These are phyloP conservation scores for Drosophila asahinai DNA, from an alignment of 1,140 invertebrate species.

Conservation along the genomic window DNA sequence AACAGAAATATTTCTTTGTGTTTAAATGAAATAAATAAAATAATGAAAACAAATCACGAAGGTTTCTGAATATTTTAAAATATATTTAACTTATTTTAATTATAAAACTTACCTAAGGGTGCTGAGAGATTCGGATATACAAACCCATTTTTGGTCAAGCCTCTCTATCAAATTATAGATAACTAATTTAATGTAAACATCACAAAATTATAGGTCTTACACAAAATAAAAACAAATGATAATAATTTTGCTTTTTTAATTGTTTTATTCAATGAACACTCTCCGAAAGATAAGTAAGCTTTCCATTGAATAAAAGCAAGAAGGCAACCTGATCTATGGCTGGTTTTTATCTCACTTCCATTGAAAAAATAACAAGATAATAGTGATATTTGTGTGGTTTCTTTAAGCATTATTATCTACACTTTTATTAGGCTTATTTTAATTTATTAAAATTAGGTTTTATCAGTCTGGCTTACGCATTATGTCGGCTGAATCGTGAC, in stretches of 20 bases:
- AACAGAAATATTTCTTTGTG: neutral
- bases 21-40: no score
- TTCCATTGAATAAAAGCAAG: conserved; percentile 11
- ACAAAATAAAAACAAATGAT: no score
- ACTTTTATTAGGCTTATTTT: neutral
- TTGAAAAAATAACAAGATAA: neutral
- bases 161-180: no score
- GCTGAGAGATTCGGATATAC: no score
- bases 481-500: conserved; percentile 1
- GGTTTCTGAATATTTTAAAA: neutral
- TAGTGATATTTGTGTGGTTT: neutral
- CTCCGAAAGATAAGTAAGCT: neutral
- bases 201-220: no score
- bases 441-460: neutral
- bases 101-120: no score
- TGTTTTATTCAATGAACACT: neutral
- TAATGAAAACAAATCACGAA: neutral
- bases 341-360: neutral
- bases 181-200: no score
- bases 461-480: conserved; percentile 7
- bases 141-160: no score
- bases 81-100: neutral
- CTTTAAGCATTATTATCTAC: neutral
- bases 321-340: neutral
- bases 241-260: no score